Evolutionary conservation across 2,888 invertebrate species (phyloP), one percentile per base, ranked within the genome.

Genomic region (Eupsilia transversa): DNA sequence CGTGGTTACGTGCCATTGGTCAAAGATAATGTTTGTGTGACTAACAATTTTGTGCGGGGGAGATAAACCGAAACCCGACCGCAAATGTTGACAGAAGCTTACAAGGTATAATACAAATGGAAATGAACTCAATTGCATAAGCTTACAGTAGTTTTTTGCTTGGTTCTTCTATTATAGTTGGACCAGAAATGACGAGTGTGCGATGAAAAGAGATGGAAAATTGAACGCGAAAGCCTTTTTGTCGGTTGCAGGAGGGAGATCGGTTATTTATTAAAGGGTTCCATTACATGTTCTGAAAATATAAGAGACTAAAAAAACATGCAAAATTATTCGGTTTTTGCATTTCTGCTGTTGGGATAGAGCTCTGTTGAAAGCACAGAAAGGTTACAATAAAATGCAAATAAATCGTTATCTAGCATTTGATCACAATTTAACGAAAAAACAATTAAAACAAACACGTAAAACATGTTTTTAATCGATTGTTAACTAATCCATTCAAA

Each of bases 1-100:
- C 86, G 86, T 88, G 92, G 93, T 91, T 91, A 92, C 92, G 92
- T 94, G 89, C 94, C 93, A 96, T 96, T 96, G 96, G 96, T 93
- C 95, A 95, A 95, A 95, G 95, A 96, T 96, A 96, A 96, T 95
- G 92, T 95, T 95, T 93, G 93, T 92, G 91, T 89, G 92, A 93
- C 93, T 94, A 94, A 93, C 93, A 92, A 94, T 91, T 94, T 93
- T 93, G 92, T 94, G 93, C 93, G 94, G 94, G 94, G 94, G 94
- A 94, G 95, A 94, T 94, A 94, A 93, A 94, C 94, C 94, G 90
- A 94, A 94, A 93, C 91, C 89, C 92, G 90, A 94, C 94, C 95
- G 89, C 95, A 94, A 94, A 94, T 92, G 94, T 94, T 95, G 94
- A 94, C 95, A 94, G 92, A 92, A 90, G 89, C 90, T 87, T 89